Evolutionary conservation across 2,888 invertebrate genomes (phyloP).

Genomic region (Diplazon laetatorius): DNA sequence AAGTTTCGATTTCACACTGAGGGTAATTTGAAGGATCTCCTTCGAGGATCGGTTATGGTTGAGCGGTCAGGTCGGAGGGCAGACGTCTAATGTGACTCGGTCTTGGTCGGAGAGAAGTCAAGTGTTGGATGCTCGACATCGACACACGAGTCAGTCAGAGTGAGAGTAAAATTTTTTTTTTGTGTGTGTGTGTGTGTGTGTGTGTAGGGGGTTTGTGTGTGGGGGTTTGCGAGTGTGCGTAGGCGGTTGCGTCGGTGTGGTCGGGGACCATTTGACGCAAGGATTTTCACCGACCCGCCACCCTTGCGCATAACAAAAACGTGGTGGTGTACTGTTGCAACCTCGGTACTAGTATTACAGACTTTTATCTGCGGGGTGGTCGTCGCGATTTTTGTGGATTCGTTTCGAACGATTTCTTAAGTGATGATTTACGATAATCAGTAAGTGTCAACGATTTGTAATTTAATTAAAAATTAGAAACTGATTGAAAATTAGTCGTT

Average conservation of each 20-base stretch:
- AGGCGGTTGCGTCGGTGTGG: constrained; percentile 45
- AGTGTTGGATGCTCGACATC: constrained; percentile 74
- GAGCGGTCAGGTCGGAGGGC: constrained; percentile 80
- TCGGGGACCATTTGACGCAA: constrained; percentile 78
- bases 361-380: constrained; percentile 22
- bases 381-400: neutral
- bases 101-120: constrained; percentile 76
- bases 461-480: too few relatives aligned
- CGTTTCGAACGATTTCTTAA: too few relatives aligned
- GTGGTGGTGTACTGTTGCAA: constrained; percentile 5
- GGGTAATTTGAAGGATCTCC: constrained; percentile 59
- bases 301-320: constrained; percentile 38
- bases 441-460: too few relatives aligned
- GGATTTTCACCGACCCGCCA: constrained; percentile 76
- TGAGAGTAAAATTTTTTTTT: constrained; percentile 38
- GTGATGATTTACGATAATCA: too few relatives aligned
- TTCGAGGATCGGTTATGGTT: constrained; percentile 70
- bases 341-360: constrained; percentile 23
- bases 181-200: constrained; percentile 33
- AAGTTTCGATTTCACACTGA: constrained; percentile 53
- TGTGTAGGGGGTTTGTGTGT: constrained; percentile 1
- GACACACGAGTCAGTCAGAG: constrained; percentile 65
- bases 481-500: too few relatives aligned
- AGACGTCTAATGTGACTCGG: constrained; percentile 79
- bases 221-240: constrained; percentile 6